Base-by-base conservation (phyloP, 2,888 invertebrate species). In the Myopa tessellatipennis region DNA sequence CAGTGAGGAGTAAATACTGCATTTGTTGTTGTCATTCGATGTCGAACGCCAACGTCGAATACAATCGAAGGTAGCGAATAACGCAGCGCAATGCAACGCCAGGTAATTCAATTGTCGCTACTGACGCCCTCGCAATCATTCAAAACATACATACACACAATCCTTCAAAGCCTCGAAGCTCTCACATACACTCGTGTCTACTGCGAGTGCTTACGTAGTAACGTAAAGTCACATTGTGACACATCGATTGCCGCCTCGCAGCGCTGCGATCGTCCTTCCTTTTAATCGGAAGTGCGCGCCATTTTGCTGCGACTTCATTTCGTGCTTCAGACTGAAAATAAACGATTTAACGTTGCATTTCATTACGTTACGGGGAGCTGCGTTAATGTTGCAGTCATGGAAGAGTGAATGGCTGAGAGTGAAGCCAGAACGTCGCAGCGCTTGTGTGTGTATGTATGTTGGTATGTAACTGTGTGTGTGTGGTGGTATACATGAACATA, bases 191-290 rank as follows among this genome's bases (percentile, higher is more conserved):
- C 26, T 61, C 16, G 50, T 14, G 16, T 16, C 3, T 10, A 10
- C 45, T 45, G 3, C 45, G 45, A 10, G 10, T 6, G 26, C 45
- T 70, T 38, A 77, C 50, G 36, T 36, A 67, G 68, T 65, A 40
- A 58, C 75, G 61, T 73, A 73, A 78, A 78, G 74, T 74, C 74
- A 74, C 74, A 74, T 68, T 68, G 52, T 68, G 74, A 74, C 74
- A 74, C 74, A 67, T 74, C 67, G 67, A 67, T 68, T 74, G 74
- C 74, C 40, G 61, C 34, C 26, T 18, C 10, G 58, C 52, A 61
- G 72, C 40, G 60, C 67, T 7, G 26, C 55, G 36, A 38, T 38
- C 52, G 67, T 58, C 63, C 45, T 26, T 45, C 74, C 70, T 45
- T 70, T 18, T 69, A 70, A 76, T 10, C 61, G 76, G 60, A 70